Percentiles rank a stretch among this genome's conserved stretches.
These are phyloP conservation scores for Conomelus anceps DNA, from an alignment of 2,888 invertebrate genomes.

Conservation along the genomic window DNA sequence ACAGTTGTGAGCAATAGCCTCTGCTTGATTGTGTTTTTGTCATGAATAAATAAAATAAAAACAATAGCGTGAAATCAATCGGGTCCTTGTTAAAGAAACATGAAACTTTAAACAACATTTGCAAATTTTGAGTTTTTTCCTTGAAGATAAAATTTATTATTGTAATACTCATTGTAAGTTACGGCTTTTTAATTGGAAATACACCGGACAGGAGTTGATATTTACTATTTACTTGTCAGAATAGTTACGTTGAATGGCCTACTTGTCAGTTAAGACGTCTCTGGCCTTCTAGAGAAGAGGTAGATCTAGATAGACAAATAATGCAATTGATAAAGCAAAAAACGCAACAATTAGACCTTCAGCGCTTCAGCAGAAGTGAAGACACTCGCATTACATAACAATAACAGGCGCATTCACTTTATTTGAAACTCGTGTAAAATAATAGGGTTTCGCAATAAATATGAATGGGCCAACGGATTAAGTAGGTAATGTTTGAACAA, in stretches of 20 bases:
- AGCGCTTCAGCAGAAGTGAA: background rate
- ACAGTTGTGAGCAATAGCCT: too few species aligned
- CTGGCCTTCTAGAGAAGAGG: background rate
- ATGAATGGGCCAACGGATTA: background rate
- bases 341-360: background rate
- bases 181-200: too few species aligned
- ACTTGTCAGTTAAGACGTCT: background rate
- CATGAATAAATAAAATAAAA: too few species aligned
- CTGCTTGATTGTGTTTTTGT: too few species aligned
- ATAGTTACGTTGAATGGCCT: background rate
- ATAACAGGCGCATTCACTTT: background rate
- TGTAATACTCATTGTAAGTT: too few species aligned
- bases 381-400: background rate
- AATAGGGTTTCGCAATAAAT: background rate
- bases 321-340: background rate
- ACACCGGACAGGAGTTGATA: background rate
- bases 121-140: too few species aligned
- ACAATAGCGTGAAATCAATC: too few species aligned
- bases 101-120: too few species aligned
- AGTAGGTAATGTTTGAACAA: background rate
- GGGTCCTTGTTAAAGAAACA: too few species aligned
- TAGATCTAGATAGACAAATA: background rate
- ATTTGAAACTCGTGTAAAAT: background rate
- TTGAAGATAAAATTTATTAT: too few species aligned
- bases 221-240: background rate